A percentile compares a stretch with the other conserved stretches of the same genome.
These are phyloP conservation scores for Seira musarum DNA, from an alignment of 2,888 invertebrate species.

Conservation along the genomic window DNA sequence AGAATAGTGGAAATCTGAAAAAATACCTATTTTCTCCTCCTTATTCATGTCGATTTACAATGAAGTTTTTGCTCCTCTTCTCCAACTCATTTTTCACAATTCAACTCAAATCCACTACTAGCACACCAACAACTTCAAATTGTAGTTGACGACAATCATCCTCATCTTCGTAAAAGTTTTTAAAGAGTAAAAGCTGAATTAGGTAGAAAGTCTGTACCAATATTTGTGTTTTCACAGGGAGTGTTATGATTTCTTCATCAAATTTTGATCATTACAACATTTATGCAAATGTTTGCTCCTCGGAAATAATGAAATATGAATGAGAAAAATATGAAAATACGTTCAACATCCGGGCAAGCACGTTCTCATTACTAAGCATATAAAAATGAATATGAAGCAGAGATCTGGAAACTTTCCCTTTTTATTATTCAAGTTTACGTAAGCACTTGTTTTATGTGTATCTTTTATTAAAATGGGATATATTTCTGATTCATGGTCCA, in stretches of 20 bases:
- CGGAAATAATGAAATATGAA: too few relatives aligned
- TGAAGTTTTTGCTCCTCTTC: neutral
- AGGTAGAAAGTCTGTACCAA: neutral
- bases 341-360: neutral
- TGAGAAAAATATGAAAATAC: too few relatives aligned
- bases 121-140: neutral
- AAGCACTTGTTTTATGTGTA: neutral
- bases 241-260: neutral
- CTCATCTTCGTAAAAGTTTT: too few relatives aligned
- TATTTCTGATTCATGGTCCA: neutral
- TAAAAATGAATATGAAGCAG: neutral
- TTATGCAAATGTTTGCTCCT: too few relatives aligned
- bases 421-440: neutral
- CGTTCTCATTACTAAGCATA: neutral
- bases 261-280: too few relatives aligned
- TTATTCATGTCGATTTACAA: neutral
- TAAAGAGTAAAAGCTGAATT: too few relatives aligned
- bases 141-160: neutral
- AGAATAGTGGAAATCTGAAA: neutral
- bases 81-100: neutral
- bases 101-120: too few relatives aligned
- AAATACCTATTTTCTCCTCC: neutral
- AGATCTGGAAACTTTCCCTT: neutral
- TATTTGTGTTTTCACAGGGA: neutral
- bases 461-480: neutral